Evolutionary conservation across 92 coral and sea anemone genomes (phyloP).

Genomic region (Palythoa grandiflora): DNA sequence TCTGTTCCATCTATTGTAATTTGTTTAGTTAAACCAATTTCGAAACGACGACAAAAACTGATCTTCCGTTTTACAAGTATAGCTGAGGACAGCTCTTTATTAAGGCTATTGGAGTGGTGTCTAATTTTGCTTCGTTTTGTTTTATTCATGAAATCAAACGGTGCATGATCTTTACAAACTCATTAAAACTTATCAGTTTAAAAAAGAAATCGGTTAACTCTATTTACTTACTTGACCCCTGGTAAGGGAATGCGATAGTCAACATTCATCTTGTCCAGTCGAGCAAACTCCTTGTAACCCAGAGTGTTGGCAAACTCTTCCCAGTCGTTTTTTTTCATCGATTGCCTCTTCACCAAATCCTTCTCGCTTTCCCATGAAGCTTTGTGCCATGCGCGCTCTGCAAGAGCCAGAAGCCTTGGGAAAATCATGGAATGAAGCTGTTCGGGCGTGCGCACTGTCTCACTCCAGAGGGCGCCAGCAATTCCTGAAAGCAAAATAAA

Average conservation of each 20-base stretch:
- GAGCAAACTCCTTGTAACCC: slow-evolving; percentile 85
- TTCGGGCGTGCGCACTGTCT: slow-evolving; percentile 91
- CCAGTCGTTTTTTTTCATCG: slow-evolving; percentile 78
- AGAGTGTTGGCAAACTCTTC: slow-evolving; percentile 89
- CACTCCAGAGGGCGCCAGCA: slow-evolving; percentile 97
- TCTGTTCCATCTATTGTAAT: too few relatives aligned
- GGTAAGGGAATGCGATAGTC: slow-evolving; percentile 91
- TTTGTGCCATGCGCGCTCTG: slow-evolving; percentile 98
- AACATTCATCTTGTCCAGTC: slow-evolving; percentile 84
- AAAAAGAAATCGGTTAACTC: not conserved
- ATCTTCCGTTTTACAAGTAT: too few relatives aligned
- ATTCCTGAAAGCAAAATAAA: slow-evolving; percentile 58
- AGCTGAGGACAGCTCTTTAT: too few relatives aligned
- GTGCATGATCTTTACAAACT: not conserved
- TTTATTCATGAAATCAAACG: too few relatives aligned
- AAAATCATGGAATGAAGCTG: slow-evolving; percentile 94
- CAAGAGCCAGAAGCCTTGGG: slow-evolving; percentile 94
- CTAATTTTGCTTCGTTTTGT: too few relatives aligned
- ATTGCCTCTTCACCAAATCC: slow-evolving; percentile 59
- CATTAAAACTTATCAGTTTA: not conserved
- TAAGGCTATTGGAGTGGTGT: too few relatives aligned
- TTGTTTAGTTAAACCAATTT: too few relatives aligned
- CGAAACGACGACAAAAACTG: too few relatives aligned
- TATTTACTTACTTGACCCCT: slow-evolving; percentile 75
- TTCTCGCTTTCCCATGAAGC: slow-evolving; percentile 88